These are phyloP conservation scores for Chloebia gouldiae DNA, from an alignment of 2,113 vertebrate species.

Conservation along the genomic window DNA sequence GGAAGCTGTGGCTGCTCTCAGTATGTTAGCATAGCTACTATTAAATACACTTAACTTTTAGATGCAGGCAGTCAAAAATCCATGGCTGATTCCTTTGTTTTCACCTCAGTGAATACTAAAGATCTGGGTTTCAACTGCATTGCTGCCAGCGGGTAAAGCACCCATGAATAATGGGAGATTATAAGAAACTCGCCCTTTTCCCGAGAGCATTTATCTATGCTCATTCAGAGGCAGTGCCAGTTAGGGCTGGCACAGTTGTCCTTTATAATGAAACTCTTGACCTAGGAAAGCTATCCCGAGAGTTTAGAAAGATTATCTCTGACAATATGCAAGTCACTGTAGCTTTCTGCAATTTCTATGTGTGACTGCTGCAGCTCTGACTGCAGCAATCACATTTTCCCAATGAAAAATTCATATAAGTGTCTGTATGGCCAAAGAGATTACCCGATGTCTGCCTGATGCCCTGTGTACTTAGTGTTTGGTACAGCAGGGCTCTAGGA, in stretches of 20 bases:
- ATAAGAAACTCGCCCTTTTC: constrained; percentile 32
- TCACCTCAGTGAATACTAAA: constrained; percentile 52
- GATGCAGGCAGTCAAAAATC: constrained; percentile 50
- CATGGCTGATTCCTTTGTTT: constrained; percentile 60
- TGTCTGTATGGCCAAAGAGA: neutral
- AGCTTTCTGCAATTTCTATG: neutral
- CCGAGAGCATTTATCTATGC: constrained; percentile 7
- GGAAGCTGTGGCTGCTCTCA: neutral
- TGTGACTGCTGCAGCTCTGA: neutral
- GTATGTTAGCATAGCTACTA: neutral
- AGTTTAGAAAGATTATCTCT: neutral
- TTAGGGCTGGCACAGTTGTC: constrained; percentile 20
- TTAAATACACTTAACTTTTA: constrained; percentile 15
- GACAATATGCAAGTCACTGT: neutral
- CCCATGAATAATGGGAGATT: constrained; percentile 58
- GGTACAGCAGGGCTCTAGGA: neutral
- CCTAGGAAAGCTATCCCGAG: neutral
- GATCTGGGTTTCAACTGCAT: constrained; percentile 37
- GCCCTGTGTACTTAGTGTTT: neutral
- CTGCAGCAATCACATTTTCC: neutral
- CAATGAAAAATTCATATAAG: neutral
- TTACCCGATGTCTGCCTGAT: neutral
- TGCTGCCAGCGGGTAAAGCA: constrained; percentile 59
- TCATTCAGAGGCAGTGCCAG: constrained; percentile 35
- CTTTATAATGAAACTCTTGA: constrained; percentile 21